Percentiles rank a stretch among this genome's conserved stretches.
Evolutionary conservation across 2,888 invertebrate species (phyloP).

Genomic region (Nephrotoma appendiculata): DNA sequence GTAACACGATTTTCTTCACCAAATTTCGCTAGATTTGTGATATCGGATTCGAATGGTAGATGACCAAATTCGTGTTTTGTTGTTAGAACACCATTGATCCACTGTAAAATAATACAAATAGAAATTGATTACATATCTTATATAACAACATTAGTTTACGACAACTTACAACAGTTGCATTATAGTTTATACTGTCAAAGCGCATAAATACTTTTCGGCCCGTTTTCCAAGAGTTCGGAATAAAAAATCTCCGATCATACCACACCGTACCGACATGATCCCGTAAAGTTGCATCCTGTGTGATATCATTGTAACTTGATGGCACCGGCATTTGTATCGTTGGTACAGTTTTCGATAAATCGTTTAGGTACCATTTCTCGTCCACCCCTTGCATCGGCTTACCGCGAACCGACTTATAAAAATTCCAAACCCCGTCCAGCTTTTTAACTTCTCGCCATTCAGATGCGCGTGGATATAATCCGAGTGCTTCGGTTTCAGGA

Average conservation of each 20-base stretch:
- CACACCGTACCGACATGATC: conserved; percentile 95
- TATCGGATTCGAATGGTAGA: conserved; percentile 82
- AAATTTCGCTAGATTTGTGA: conserved; percentile 50
- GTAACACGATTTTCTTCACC: conserved; percentile 67
- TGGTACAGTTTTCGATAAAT: conserved; percentile 51
- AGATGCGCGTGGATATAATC: conserved; percentile 38
- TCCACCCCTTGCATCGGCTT: conserved; percentile 60
- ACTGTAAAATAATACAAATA: conserved; percentile 41
- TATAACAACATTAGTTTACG: background rate
- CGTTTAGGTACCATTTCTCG: conserved; percentile 60
- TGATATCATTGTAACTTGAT: conserved; percentile 89
- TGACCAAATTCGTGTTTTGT: conserved; percentile 88
- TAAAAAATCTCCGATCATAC: conserved; percentile 83
- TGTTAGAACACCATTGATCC: conserved; percentile 71
- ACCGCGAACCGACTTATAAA: conserved; percentile 54
- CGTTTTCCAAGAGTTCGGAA: conserved; percentile 60
- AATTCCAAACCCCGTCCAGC: conserved; percentile 88
- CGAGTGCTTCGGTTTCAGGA: conserved; percentile 1
- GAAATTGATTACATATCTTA: background rate
- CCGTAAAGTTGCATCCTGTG: conserved; percentile 57
- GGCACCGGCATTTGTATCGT: conserved; percentile 90
- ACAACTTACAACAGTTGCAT: conserved; percentile 66
- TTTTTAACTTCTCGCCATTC: conserved; percentile 64
- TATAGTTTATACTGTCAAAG: conserved; percentile 87
- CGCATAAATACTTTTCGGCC: conserved; percentile 62